These are phyloP conservation scores for Drosophila seguyi DNA, from an alignment of 1,140 invertebrate genomes.

Conservation along the genomic window DNA sequence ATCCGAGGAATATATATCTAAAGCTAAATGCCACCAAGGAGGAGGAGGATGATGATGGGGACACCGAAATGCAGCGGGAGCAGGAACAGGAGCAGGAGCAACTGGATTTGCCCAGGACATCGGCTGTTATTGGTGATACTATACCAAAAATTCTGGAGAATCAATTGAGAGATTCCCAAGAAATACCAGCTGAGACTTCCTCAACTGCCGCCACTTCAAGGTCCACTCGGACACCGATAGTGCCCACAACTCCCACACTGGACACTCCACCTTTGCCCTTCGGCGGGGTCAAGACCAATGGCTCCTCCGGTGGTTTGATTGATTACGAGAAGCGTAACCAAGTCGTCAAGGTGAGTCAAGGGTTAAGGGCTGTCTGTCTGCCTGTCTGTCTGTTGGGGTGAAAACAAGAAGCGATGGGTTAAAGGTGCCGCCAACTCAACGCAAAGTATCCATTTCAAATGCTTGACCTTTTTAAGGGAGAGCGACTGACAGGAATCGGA, in stretches of 20 bases:
- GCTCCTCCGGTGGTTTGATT: slow-evolving; percentile 56
- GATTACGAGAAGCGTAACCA: slow-evolving; percentile 75
- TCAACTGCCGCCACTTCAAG: not conserved
- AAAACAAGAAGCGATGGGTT: not conserved
- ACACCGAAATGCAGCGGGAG: slow-evolving; percentile 9
- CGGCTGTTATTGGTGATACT: slow-evolving; percentile 41
- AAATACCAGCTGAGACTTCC: not conserved
- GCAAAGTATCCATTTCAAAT: slow-evolving; percentile 58
- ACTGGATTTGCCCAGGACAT: slow-evolving; percentile 46
- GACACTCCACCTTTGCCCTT: slow-evolving; percentile 42
- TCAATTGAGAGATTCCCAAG: slow-evolving; percentile 21
- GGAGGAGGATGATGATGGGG: not conserved
- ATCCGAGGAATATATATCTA: slow-evolving; percentile 66
- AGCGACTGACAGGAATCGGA: slow-evolving; percentile 2
- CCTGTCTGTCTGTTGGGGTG: too few species aligned
- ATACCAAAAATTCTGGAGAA: slow-evolving; percentile 5
- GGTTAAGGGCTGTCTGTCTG: slow-evolving; percentile 9
- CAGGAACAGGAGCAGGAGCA: slow-evolving; percentile 34
- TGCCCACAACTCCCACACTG: not conserved
- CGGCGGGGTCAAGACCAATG: slow-evolving; percentile 32
- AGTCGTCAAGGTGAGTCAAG: slow-evolving; percentile 77
- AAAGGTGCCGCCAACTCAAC: slow-evolving; percentile 3
- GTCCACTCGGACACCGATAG: not conserved
- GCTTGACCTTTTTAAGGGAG: slow-evolving; percentile 40
- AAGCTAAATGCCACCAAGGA: slow-evolving; percentile 40